These are phyloP conservation scores for Hippocampus barbouri DNA, from an alignment of 2,113 vertebrate species.

Conservation along the genomic window DNA sequence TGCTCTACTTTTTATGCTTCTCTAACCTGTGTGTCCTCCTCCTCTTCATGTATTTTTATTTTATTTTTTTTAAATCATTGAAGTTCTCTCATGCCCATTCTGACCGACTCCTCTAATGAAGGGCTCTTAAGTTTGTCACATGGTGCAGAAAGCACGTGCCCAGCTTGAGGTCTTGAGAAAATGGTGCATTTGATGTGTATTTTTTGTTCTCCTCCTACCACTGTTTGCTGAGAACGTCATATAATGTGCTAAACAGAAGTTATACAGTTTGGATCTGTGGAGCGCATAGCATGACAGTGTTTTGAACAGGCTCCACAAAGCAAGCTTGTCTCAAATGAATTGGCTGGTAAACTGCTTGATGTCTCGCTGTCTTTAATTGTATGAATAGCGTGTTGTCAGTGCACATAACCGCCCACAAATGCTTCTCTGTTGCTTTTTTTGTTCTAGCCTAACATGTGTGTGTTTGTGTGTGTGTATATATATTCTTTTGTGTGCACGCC, in stretches of 20 bases:
- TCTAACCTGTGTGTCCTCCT: not conserved
- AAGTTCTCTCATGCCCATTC: not conserved
- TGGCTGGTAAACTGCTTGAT: not conserved
- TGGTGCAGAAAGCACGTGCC: slow-evolving; percentile 1
- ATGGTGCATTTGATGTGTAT: not conserved
- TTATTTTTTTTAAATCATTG: slow-evolving; percentile 10
- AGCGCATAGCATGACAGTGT: not conserved
- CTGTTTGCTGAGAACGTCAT: not conserved
- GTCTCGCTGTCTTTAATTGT: not conserved
- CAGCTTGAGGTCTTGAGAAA: not conserved
- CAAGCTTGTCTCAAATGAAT: not conserved
- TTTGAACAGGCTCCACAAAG: not conserved
- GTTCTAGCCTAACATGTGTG: slow-evolving; percentile 14
- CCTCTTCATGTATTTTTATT: not conserved
- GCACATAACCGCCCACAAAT: not conserved
- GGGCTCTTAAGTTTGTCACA: not conserved
- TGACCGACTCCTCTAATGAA: slow-evolving; percentile 1
- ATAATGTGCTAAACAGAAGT: not conserved
- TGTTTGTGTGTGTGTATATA: slow-evolving; percentile 1
- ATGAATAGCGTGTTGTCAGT: not conserved
- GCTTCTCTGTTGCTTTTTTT: not conserved
- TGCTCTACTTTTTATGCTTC: slow-evolving; percentile 3
- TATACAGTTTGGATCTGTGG: not conserved
- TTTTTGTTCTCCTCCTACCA: no score
- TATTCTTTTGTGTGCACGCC: slow-evolving; percentile 54